Evolutionary conservation across 2,888 invertebrate species (phyloP), one percentile per base, ranked within the genome.

Genomic region (Drosophila acutilabella): DNA sequence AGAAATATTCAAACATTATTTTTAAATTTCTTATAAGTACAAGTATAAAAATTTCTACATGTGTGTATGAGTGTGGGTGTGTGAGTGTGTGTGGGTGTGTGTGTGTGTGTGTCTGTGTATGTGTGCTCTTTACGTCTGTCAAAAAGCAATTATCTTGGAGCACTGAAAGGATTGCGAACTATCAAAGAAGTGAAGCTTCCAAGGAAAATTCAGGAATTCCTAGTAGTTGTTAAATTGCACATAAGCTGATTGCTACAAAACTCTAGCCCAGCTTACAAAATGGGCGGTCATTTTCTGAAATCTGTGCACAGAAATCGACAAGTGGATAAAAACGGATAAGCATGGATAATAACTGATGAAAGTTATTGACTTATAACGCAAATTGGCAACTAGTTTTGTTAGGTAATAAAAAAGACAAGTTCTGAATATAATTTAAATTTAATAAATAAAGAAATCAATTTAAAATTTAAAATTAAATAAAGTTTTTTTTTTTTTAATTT

Each of bases 1-100:
- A 84, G 85, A 83, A 87, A 84, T 84, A 74, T 74, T 76, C 53
- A 84, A 83, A 72, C 85, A 78, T 84, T 83, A 84, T 79, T 87
- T 87, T 83, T 84, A 78, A 76, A 84, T 83, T 87, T 87, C 65
- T 57, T 75, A 60, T 40, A 64, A 50, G 68, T 54, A 61, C 36
- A n/a, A 18, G 33, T 44, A 76, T 59, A 53, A 61, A 62, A 76
- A 47, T 61, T 30, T 45, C 10, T 72, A 68, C 59, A 44, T 57
- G 47, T 38, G 30, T 33, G n/a, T 14, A 4, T 20, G 18, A 18
- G 18, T 18, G 18, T 18, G 18, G 1, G 18, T 18, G 18, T 18
- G 2, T 18, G 18, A 18, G 18, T 18, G 26, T 30, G 30, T 30
- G 30, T 8, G 30, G 8, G 6, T 6, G 30, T 30, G 30, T 30